Conservation (phyloP, 2,797 vertebrate genomes). For the Crax fasciolata region DNA sequence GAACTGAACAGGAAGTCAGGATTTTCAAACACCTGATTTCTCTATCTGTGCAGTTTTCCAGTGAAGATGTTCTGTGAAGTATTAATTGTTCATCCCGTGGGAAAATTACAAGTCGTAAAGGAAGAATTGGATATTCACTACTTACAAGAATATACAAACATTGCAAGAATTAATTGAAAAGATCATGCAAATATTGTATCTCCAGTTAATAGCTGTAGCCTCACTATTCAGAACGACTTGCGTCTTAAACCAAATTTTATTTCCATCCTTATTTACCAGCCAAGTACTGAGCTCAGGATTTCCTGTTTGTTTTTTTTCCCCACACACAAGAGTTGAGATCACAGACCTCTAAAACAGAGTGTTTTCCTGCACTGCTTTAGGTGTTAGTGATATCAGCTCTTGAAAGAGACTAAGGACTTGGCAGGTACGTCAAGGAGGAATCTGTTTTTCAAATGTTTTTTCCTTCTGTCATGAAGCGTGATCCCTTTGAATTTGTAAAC, state of each 20-base stretch:
- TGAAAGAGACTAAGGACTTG: constrained; percentile 9
- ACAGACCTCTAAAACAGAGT: neutral
- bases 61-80: neutral
- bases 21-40: neutral
- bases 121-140: neutral
- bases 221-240: neutral
- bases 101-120: neutral
- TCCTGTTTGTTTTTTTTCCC: neutral
- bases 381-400: constrained; percentile 14
- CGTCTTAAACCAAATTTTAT: neutral
- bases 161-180: neutral
- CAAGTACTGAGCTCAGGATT: constrained; percentile 11
- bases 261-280: constrained; percentile 5
- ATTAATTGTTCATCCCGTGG: neutral
- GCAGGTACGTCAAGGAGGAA: neutral
- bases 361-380: constrained; percentile 17
- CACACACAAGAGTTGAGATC: neutral
- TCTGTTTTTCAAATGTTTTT: neutral
- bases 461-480: neutral
- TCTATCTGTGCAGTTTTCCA: neutral
- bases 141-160: neutral
- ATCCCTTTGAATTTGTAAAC: neutral
- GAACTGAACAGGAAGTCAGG: neutral
- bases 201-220: neutral
- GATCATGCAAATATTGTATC: neutral